Evolutionary conservation across 1,140 invertebrate species (phyloP), one percentile per base, ranked within the genome.

Genomic region (Cepaea nemoralis): DNA sequence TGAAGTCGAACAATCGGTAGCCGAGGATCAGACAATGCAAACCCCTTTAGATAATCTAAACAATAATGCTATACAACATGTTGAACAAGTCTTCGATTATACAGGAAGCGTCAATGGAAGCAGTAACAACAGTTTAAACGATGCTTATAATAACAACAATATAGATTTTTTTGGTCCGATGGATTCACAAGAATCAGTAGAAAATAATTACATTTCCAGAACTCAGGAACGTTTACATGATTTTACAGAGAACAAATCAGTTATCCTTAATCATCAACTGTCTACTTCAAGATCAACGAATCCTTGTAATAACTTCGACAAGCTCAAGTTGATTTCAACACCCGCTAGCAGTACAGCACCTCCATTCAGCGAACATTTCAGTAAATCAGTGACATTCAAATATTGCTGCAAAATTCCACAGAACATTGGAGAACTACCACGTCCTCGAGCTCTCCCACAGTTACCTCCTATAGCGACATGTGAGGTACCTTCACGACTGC

Each of bases 381-480:
- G 33, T 12, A 69, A 19, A n/a, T 31, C 16, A 12, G 14, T 31
- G 33, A 14, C 19, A 16, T 12, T 69, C 14, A n/a, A 14, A 16
- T 19, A 14, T 19, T 16, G 66, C 66, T 55, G 14, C n/a, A 69
- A 31, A 19, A 14, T 16, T 14, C 12, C 70, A 16, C 24, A 31
- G 8, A 42, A 27, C 14, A 39, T 10, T 6, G 70, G 14, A 31
- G 33, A 73, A 39, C 70, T 73, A 16, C 12, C 40, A 22, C 33
- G 37, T 8, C 70, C 70, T 73, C 19, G 70, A 19, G 33, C 70
- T 12, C 40, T 73, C 6, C 70, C 19, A 39, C 70, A 73, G 70
- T 39, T 73, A 39, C 70, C 70, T 73, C 70, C 70, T 12, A 73
- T 73, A 16, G 12, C 37, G n/a, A n/a, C n/a, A n/a, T n/a, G n/a